Percentiles rank a stretch among this genome's conserved stretches.
phyloP scores from a whole-genome alignment of 2,113 vertebrate species.

The Pogona vitticeps region DNA sequence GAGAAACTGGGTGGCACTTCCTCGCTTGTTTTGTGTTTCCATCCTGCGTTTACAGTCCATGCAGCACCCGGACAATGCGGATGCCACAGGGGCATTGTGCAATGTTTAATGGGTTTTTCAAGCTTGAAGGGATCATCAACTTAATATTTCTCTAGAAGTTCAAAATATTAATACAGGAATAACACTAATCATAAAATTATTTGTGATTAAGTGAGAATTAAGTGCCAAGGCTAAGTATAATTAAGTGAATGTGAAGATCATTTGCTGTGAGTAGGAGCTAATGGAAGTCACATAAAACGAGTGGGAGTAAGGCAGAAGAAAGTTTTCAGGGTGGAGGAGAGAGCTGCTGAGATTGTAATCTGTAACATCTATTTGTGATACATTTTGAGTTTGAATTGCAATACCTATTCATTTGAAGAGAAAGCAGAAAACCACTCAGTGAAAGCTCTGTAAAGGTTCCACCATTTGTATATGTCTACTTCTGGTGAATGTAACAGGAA shows the following conservation, averaged over 20 bases:
- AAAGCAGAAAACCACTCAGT: conserved; percentile 35
- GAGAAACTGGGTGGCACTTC: background rate
- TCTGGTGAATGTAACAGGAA: conserved; percentile 46
- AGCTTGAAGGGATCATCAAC: conserved; percentile 23
- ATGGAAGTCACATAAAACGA: conserved; percentile 39
- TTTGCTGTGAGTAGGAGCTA: conserved; percentile 42
- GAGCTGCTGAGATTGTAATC: conserved; percentile 13
- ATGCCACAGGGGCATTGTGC: background rate
- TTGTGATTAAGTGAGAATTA: conserved; percentile 53
- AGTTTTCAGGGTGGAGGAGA: conserved; percentile 37
- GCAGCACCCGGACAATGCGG: background rate
- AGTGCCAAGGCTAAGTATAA: conserved; percentile 55
- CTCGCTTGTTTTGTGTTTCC: background rate
- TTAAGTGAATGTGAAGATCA: conserved; percentile 47
- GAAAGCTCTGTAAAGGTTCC: conserved; percentile 45
- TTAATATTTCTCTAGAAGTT: conserved; percentile 19
- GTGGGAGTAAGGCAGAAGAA: conserved; percentile 30
- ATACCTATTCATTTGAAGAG: conserved; percentile 50
- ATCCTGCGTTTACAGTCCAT: background rate
- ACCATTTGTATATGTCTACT: conserved; percentile 55
- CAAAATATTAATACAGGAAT: conserved; percentile 31
- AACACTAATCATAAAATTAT: conserved; percentile 49
- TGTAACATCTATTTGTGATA: conserved; percentile 44
- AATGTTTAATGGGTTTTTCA: background rate
- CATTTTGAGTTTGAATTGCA: conserved; percentile 37